Conservation (phyloP, 2,113 vertebrate genomes). For the Calypte anna region DNA sequence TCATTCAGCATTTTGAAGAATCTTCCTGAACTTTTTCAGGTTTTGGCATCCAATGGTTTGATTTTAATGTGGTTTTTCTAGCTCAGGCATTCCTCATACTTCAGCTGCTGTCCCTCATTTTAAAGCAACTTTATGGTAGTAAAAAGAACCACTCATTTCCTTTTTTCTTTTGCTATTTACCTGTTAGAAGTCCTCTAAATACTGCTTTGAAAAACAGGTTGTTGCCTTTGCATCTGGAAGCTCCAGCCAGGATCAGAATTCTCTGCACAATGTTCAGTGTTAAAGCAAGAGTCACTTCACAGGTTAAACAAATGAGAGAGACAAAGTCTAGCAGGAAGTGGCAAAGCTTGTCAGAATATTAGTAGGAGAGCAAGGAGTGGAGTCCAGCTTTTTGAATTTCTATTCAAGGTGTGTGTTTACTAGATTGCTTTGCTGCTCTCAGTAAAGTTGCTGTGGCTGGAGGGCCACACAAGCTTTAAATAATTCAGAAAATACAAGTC, state of each 20-base stretch:
- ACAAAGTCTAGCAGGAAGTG: neutral
- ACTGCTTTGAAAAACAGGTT: neutral
- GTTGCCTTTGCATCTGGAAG: neutral
- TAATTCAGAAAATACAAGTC: neutral
- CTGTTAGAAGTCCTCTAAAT: neutral
- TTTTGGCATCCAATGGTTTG: neutral
- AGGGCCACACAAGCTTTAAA: neutral
- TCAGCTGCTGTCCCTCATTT: neutral
- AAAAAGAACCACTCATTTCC: neutral
- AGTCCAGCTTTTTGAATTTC: neutral
- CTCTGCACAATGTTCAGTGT: neutral
- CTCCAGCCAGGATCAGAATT: neutral
- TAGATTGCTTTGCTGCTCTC: neutral
- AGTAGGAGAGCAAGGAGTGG: neutral
- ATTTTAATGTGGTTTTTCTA: slow-evolving; percentile 5
- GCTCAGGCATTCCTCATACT: neutral
- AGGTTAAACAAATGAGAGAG: neutral
- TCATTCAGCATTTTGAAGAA: neutral
- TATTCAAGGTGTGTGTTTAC: neutral
- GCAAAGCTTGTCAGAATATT: neutral
- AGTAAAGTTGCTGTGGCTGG: neutral
- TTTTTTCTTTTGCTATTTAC: neutral
- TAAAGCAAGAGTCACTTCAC: neutral
- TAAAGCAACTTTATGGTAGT: neutral
- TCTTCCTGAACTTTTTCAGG: neutral